These are phyloP conservation scores for Rhodinocichla rosea DNA, from an alignment of 2,113 vertebrate species.

Conservation along the genomic window DNA sequence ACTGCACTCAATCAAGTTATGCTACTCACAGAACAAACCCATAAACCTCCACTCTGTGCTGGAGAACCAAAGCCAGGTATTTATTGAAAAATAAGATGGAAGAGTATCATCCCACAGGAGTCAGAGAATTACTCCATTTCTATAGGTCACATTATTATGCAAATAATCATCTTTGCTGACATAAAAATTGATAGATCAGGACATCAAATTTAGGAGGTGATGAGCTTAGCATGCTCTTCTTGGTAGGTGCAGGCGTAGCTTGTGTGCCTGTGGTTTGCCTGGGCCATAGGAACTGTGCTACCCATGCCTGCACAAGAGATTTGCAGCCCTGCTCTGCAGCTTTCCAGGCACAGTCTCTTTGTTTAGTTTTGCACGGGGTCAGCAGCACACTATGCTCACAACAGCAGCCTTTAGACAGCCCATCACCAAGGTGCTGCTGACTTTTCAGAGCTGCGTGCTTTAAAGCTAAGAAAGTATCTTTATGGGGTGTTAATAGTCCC, in stretches of 20 bases:
- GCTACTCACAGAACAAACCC: not conserved
- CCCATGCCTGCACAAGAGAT: not conserved
- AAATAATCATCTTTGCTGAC: conserved; percentile 26
- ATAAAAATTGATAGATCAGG: conserved; percentile 21
- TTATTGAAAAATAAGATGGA: not conserved
- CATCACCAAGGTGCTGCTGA: not conserved
- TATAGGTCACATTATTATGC: conserved; percentile 22
- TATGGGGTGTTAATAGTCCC: conserved; percentile 11
- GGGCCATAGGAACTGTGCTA: not conserved
- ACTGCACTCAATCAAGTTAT: not conserved
- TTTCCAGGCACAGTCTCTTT: not conserved
- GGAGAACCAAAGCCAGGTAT: not conserved
- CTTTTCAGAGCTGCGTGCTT: not conserved
- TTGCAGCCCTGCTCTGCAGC: not conserved
- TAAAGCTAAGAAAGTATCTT: conserved; percentile 17
- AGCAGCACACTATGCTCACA: not conserved
- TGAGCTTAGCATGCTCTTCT: not conserved
- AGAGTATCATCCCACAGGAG: not conserved
- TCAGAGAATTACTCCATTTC: not conserved
- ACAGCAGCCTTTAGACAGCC: not conserved
- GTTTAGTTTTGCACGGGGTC: not conserved
- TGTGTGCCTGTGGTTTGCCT: not conserved
- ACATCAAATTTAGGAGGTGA: conserved; percentile 13
- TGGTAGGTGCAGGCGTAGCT: not conserved
- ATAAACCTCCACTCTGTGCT: not conserved